Evolutionary conservation across 2,113 vertebrate species (phyloP).

Genomic region (Epinephelus fuscoguttatus): DNA sequence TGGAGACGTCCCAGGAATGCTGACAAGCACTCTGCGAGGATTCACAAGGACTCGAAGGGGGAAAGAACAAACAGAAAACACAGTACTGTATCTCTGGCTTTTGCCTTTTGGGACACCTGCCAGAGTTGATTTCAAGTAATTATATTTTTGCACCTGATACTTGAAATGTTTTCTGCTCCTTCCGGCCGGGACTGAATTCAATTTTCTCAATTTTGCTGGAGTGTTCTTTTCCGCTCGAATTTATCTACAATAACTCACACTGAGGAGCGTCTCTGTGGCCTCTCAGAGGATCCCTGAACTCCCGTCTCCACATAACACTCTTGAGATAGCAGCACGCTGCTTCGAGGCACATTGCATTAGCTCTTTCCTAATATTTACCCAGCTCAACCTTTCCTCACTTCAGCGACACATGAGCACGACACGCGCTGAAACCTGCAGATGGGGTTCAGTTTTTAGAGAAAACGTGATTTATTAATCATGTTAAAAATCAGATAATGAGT

Average conservation of each 20-base stretch:
- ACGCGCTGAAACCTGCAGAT: neutral
- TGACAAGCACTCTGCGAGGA: conserved; percentile 63
- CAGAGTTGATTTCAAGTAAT: conserved; percentile 55
- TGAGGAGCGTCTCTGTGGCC: conserved; percentile 31
- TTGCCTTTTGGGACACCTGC: conserved; percentile 30
- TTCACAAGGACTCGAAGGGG: conserved; percentile 5
- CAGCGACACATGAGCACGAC: conserved; percentile 3
- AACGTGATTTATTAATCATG: neutral
- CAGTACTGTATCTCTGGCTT: conserved; percentile 13
- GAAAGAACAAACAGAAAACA: conserved; percentile 38
- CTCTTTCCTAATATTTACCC: conserved; percentile 31
- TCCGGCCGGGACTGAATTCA: conserved; percentile 35
- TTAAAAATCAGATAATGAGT: no score
- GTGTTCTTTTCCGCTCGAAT: conserved; percentile 52
- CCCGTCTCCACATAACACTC: conserved; percentile 41
- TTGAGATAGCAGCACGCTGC: conserved; percentile 33
- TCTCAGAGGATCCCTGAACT: conserved; percentile 42
- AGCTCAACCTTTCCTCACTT: neutral
- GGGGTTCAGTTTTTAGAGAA: neutral
- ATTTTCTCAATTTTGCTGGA: conserved; percentile 34
- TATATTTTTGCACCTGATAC: conserved; percentile 46
- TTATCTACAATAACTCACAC: conserved; percentile 65
- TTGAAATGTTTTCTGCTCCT: conserved; percentile 6
- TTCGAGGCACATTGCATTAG: conserved; percentile 20
- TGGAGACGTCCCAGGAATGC: conserved; percentile 58